Conservation (phyloP, 2,888 invertebrate species). For the Camponotus fellah region DNA sequence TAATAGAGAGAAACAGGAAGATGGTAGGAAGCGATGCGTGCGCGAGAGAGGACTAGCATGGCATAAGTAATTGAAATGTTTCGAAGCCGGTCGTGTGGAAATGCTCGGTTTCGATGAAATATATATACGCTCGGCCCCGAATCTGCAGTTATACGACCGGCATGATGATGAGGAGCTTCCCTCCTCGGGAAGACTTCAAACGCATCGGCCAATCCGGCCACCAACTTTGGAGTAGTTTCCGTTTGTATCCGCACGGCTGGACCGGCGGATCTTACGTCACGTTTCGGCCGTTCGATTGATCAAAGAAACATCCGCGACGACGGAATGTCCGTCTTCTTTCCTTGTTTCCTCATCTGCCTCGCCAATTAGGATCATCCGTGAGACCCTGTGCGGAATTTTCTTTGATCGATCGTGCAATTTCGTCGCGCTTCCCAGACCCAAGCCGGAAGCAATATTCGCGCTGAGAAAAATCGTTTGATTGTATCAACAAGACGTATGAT, state of each 20-base stretch:
- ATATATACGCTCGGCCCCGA: slow-evolving; percentile 12
- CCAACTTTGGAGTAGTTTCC: slow-evolving; percentile 55
- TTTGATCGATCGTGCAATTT: slow-evolving; percentile 20
- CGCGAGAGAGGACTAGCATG: slow-evolving; percentile 20
- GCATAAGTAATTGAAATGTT: slow-evolving; percentile 75
- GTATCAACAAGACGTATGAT: too few relatives aligned
- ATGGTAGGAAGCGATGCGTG: slow-evolving; percentile 25
- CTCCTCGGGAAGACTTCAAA: slow-evolving; percentile 63
- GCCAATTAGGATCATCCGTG: slow-evolving; percentile 64
- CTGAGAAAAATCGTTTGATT: too few relatives aligned
- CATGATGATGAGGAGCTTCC: slow-evolving; percentile 62
- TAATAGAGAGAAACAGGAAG: slow-evolving; percentile 67
- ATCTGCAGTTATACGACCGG: slow-evolving; percentile 52
- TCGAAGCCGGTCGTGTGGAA: slow-evolving; percentile 58
- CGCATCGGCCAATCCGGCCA: slow-evolving; percentile 58
- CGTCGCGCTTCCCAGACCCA: neutral
- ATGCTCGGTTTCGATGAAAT: slow-evolving; percentile 55
- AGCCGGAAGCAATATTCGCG: neutral
- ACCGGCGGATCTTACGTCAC: slow-evolving; percentile 70
- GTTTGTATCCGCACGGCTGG: slow-evolving; percentile 27
- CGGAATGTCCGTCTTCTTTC: slow-evolving; percentile 37
- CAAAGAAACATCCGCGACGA: slow-evolving; percentile 63
- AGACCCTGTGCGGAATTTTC: slow-evolving; percentile 48
- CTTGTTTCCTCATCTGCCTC: neutral
- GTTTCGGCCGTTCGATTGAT: slow-evolving; percentile 71